A percentile compares a stretch with the other conserved stretches of the same genome.
Evolutionary conservation across 2,888 invertebrate species (phyloP).

Genomic region (Cryptocephalus moraei): DNA sequence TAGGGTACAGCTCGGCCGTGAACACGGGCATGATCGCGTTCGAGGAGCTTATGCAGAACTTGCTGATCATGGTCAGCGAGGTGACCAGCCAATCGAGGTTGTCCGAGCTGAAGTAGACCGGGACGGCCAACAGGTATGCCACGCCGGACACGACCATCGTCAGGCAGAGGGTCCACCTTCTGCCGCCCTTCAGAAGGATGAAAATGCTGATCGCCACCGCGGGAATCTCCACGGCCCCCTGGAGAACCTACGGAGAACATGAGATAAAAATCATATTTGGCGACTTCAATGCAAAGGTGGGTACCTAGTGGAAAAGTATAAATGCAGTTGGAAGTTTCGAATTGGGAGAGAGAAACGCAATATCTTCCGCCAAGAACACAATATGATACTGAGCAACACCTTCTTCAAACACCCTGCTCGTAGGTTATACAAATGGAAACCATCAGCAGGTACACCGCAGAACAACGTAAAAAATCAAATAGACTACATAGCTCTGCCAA

Average conservation of each 20-base stretch:
- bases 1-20: slow-evolving; percentile 71
- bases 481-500: too few relatives aligned
- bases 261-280: too few relatives aligned
- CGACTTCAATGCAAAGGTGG: too few relatives aligned
- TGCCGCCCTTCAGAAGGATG: slow-evolving; percentile 62
- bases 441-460: too few relatives aligned
- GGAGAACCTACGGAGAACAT: slow-evolving; percentile 45
- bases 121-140: slow-evolving; percentile 52
- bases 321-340: too few relatives aligned
- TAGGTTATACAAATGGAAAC: too few relatives aligned
- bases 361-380: too few relatives aligned
- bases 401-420: too few relatives aligned
- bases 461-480: too few relatives aligned
- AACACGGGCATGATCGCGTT: slow-evolving; percentile 73
- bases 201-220: slow-evolving; percentile 67
- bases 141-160: slow-evolving; percentile 59
- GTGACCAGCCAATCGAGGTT: slow-evolving; percentile 58
- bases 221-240: slow-evolving; percentile 68
- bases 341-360: too few relatives aligned
- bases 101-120: slow-evolving; percentile 41
- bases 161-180: slow-evolving; percentile 60
- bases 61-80: slow-evolving; percentile 67
- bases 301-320: too few relatives aligned
- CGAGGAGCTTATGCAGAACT: slow-evolving; percentile 67
- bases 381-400: too few relatives aligned